Base-by-base conservation (phyloP, 2,113 vertebrate species). In the Megalops atlanticus region DNA sequence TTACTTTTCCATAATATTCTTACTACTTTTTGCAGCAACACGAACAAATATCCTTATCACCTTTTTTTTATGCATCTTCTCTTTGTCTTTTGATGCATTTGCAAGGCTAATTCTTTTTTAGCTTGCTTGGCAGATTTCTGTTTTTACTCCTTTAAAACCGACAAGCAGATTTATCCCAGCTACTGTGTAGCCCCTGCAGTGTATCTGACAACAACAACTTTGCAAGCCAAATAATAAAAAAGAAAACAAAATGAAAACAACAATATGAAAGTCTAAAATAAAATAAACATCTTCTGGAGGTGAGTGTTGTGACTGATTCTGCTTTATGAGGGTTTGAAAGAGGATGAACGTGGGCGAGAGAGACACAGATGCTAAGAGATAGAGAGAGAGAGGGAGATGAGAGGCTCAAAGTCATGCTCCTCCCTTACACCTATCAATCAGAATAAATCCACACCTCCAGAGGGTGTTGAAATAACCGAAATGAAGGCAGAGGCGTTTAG, bases 331-430 rank as follows among this genome's bases (percentile, higher is more conserved):
- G n/a, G 45, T 12, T 49, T 6, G 45, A 49, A 2, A 2, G 45
- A 49, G 12, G 18, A 49, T 11, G 18, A 14, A 15, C 0, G 12
- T 14, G 18, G 24, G 49, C 0, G 49, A 54, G 18, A 54, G 49
- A 54, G 2, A 49, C 12, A 24, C 16, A 3, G 18, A 54, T 15
- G 0, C 2, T 6, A 6, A 54, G 16, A 54, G 49, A 54, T 15
- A 54, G 49, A 52, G 49, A 21, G 49, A 21, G 85, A 72, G 80
- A 85, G 85, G 85, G 80, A 85, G 77, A 80, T 75, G 3, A 54
- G 5, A 69, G 81, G 43, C 82, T 83, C 86, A 83, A 86, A 41
- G 38, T 27, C 14, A 68, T 24, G 21, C 2, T 64, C 14, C 15
- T 52, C 12, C 27, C n/a, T 0, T 6, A n/a, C 18, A 40, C 15